phyloP scores from a whole-genome alignment of 2,113 vertebrate species.

The Spizaetus ornatus region DNA sequence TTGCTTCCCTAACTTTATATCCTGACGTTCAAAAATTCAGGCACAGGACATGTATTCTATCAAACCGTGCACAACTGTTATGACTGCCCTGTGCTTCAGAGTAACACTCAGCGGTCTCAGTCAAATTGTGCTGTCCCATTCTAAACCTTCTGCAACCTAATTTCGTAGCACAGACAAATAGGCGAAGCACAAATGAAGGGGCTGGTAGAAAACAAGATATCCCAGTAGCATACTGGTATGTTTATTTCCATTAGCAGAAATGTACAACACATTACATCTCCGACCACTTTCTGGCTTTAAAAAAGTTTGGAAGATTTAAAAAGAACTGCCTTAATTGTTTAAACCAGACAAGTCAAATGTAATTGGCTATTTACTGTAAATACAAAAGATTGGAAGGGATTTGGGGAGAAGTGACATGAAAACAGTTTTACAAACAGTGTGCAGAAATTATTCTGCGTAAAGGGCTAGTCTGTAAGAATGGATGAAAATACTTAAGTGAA shows the following conservation, averaged over 20 bases:
- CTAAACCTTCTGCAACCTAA: background rate
- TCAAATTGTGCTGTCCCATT: background rate
- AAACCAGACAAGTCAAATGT: accelerated
- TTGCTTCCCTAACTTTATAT: background rate
- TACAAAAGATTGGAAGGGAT: background rate
- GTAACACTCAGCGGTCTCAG: accelerated
- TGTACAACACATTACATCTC: accelerated
- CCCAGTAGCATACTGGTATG: accelerated
- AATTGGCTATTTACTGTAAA: background rate
- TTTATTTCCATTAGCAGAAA: background rate
- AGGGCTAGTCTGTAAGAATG: background rate
- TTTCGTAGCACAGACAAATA: background rate
- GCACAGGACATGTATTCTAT: accelerated
- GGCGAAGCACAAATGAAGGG: background rate
- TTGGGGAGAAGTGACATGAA: accelerated
- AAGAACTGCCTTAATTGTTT: background rate
- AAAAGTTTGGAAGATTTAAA: background rate
- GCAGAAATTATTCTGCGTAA: background rate
- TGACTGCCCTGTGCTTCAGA: background rate
- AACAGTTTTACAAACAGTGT: accelerated
- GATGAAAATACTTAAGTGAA: background rate
- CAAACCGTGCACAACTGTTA: background rate
- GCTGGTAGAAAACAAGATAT: accelerated
- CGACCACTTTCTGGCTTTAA: background rate
- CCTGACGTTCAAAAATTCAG: background rate